Percentiles rank a stretch among this genome's conserved stretches.
These are phyloP conservation scores for Amphipyra berbera DNA, from an alignment of 2,888 invertebrate species.

Conservation along the genomic window DNA sequence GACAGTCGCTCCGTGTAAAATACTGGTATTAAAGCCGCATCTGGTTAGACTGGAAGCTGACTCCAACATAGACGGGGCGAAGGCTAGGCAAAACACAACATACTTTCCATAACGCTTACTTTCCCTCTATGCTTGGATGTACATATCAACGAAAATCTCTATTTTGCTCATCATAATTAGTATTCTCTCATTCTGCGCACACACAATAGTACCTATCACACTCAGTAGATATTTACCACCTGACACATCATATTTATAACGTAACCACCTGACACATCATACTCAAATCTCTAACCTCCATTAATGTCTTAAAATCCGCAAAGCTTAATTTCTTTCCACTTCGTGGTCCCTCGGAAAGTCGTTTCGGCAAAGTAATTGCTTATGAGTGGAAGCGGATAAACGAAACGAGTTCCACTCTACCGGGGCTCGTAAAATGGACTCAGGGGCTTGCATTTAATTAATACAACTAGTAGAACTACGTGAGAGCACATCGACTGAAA, in stretches of 20 bases:
- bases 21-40: too few species aligned
- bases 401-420: conserved; percentile 85
- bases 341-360: conserved; percentile 81
- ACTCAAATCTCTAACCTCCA: conserved; percentile 73
- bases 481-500: conserved; percentile 80
- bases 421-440: conserved; percentile 86
- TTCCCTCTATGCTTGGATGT: too few species aligned
- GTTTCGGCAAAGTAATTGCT: conserved; percentile 87
- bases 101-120: too few species aligned
- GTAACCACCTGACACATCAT: conserved; percentile 59
- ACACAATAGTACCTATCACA: conserved; percentile 10
- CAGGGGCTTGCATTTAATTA: conserved; percentile 88
- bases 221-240: conserved; percentile 30
- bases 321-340: conserved; percentile 85
- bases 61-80: too few species aligned
- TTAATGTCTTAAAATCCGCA: conserved; percentile 80
- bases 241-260: conserved; percentile 61
- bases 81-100: too few species aligned
- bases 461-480: conserved; percentile 84
- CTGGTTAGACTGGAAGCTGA: too few species aligned
- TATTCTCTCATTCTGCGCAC: not conserved
- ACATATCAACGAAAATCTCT: too few species aligned
- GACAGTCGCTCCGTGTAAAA: too few species aligned
- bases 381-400: conserved; percentile 88
- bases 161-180: not conserved